Conservation (phyloP, 2,888 invertebrate genomes). For the Drosophila longiperda region DNA sequence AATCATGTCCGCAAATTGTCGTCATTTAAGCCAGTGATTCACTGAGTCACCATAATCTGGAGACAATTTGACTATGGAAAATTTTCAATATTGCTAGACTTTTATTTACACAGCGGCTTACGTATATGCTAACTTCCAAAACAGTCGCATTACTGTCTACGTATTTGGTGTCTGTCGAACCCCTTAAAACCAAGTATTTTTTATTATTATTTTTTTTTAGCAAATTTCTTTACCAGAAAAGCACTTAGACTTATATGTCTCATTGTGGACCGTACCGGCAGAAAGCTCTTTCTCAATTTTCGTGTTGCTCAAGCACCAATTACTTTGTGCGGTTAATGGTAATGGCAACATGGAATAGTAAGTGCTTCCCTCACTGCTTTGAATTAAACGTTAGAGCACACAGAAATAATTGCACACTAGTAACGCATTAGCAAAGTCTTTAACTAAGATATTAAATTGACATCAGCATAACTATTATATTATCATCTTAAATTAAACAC, state of each 20-base stretch:
- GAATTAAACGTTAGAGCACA: conserved; percentile 13
- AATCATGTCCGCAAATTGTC: conserved; percentile 5
- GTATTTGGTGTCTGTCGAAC: background rate
- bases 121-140: conserved; percentile 10
- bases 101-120: conserved; percentile 35
- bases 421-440: background rate
- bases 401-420: conserved; percentile 15
- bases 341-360: conserved; percentile 49
- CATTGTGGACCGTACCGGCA: background rate
- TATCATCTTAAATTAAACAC: background rate
- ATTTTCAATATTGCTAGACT: conserved; percentile 26
- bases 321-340: conserved; percentile 65
- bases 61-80: conserved; percentile 42
- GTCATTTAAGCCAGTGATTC: conserved; percentile 13
- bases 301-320: conserved; percentile 58
- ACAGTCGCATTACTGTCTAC: conserved; percentile 39
- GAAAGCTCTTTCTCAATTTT: conserved; percentile 28
- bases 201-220: background rate
- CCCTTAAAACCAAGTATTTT: background rate
- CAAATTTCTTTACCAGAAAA: conserved; percentile 25
- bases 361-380: conserved; percentile 64
- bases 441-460: conserved; percentile 25
- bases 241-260: conserved; percentile 46
- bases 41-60: conserved; percentile 7
- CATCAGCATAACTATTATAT: conserved; percentile 21